These are phyloP conservation scores for Plectrocnemia conspersa DNA, from an alignment of 1,140 invertebrate species.

Conservation along the genomic window DNA sequence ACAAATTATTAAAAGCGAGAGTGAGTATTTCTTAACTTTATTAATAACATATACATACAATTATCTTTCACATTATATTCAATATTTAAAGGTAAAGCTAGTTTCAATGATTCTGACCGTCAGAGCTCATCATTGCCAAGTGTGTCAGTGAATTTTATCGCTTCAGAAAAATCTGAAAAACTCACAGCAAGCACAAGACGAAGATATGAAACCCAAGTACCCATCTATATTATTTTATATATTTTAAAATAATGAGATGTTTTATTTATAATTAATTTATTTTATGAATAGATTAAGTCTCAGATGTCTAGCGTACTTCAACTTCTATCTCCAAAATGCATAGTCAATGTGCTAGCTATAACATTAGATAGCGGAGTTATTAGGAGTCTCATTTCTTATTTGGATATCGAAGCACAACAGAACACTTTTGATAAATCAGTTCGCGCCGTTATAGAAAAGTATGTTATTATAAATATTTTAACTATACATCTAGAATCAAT, in stretches of 20 bases:
- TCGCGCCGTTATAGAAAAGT: slow-evolving; percentile 58
- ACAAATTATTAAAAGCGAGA: slow-evolving; percentile 32
- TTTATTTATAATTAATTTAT: slow-evolving; percentile 19
- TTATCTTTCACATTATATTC: not conserved
- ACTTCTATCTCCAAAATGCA: slow-evolving; percentile 53
- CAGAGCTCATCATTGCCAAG: slow-evolving; percentile 29
- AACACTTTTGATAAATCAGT: slow-evolving; percentile 54
- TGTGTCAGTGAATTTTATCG: slow-evolving; percentile 47
- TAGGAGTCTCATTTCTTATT: slow-evolving; percentile 51
- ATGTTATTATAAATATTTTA: slow-evolving; percentile 35
- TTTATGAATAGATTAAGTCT: slow-evolving; percentile 49
- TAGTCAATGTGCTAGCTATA: slow-evolving; percentile 57
- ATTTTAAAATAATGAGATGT: slow-evolving; percentile 1
- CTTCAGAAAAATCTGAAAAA: slow-evolving; percentile 51
- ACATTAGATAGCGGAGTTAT: slow-evolving; percentile 54
- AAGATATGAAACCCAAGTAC: slow-evolving; percentile 48
- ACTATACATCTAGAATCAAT: not conserved
- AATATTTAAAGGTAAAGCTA: slow-evolving; percentile 36
- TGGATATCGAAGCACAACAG: slow-evolving; percentile 55
- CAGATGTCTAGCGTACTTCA: slow-evolving; percentile 54
- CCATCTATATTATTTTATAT: slow-evolving; percentile 5
- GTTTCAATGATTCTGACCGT: slow-evolving; percentile 34
- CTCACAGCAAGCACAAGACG: slow-evolving; percentile 47
- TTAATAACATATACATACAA: slow-evolving; percentile 1
- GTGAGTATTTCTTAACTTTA: slow-evolving; percentile 18